Percentiles rank a stretch among this genome's conserved stretches.
phyloP scores from a whole-genome alignment of 2,797 vertebrate genomes.

The Tangara arthus region DNA sequence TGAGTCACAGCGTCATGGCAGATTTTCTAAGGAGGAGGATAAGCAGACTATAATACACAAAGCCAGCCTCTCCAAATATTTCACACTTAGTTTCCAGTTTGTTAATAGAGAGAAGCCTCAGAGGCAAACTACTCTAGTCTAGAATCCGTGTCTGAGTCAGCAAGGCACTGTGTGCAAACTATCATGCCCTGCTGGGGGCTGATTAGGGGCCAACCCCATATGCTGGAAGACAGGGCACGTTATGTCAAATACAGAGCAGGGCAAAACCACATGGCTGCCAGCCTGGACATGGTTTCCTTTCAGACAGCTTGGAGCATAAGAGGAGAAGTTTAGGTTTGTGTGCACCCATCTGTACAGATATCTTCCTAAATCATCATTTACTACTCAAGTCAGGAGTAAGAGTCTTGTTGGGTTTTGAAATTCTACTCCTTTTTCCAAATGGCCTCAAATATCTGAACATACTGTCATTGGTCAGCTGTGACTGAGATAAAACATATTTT shows the following conservation, averaged over 20 bases:
- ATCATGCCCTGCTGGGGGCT: background rate
- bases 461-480: background rate
- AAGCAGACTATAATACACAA: background rate
- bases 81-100: background rate
- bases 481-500: background rate
- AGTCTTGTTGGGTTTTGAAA: background rate
- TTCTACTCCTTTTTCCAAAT: background rate
- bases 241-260: rapidly evolving
- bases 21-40: background rate
- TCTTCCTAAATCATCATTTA: background rate
- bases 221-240: background rate
- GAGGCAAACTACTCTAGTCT: background rate
- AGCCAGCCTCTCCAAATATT: background rate
- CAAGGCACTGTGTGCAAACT: too few species aligned
- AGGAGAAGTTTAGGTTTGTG: background rate
- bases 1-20: background rate
- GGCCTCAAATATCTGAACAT: background rate
- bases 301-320: background rate
- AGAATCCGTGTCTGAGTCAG: background rate
- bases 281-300: background rate
- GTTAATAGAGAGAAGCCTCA: background rate
- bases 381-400: background rate
- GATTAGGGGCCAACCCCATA: background rate
- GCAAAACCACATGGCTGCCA: background rate
- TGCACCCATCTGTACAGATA: background rate